These are phyloP conservation scores for Gavialis gangeticus DNA, from an alignment of 2,113 vertebrate species.

Conservation along the genomic window DNA sequence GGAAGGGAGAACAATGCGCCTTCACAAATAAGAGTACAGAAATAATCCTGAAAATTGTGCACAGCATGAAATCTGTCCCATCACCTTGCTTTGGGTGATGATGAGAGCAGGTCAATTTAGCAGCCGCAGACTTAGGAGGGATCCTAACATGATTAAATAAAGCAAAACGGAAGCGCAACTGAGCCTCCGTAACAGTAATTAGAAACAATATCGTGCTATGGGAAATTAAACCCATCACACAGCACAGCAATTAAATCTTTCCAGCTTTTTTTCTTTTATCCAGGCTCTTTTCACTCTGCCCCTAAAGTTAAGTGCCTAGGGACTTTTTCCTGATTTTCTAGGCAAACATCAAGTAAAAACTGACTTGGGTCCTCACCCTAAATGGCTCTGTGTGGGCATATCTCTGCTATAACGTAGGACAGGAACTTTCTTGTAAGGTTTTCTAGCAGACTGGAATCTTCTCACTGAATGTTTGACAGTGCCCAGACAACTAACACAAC, in stretches of 20 bases:
- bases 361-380: neutral
- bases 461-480: neutral
- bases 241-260: neutral
- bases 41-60: conserved; percentile 58
- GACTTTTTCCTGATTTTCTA: neutral
- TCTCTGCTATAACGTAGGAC: fast-evolving
- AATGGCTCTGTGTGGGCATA: fast-evolving
- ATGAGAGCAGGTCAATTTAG: neutral
- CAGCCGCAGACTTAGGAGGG: conserved; percentile 25
- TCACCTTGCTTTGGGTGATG: neutral
- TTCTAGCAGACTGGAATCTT: neutral
- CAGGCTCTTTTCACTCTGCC: neutral
- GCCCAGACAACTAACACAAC: neutral
- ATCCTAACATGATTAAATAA: conserved; percentile 14
- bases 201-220: conserved; percentile 25
- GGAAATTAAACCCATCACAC: conserved; percentile 59
- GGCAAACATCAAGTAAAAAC: neutral
- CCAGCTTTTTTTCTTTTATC: neutral
- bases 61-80: neutral
- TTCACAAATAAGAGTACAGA: neutral
- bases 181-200: neutral
- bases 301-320: neutral
- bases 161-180: conserved; percentile 2
- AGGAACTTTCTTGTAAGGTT: too few species aligned
- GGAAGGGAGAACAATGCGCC: conserved; percentile 16